Evolutionary conservation across 2,113 vertebrate species (phyloP).

Genomic region (Ictidomys tridecemlineatus): DNA sequence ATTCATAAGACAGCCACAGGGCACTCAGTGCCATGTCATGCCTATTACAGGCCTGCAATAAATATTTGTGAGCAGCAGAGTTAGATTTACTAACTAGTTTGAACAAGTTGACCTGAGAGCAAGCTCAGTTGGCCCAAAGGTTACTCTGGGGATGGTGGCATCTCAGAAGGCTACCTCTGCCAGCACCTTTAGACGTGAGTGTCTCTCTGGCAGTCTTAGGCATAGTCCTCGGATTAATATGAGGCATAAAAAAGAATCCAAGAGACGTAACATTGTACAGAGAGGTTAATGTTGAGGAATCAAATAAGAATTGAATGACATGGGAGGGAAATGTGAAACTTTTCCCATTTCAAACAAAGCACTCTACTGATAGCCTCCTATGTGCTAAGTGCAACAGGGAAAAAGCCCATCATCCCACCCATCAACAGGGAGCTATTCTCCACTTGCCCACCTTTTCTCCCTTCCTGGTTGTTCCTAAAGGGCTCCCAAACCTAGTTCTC

Average conservation of each 20-base stretch:
- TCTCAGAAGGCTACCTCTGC: background rate
- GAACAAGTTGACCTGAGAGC: conserved; percentile 55
- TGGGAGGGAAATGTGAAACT: conserved; percentile 23
- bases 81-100: conserved; percentile 52
- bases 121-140: conserved; percentile 31
- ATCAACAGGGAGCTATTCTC: background rate
- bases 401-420: background rate
- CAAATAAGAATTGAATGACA: background rate
- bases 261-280: background rate
- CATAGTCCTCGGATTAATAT: background rate
- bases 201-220: background rate
- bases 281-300: background rate
- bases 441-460: background rate
- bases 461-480: background rate
- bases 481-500: background rate
- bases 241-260: background rate
- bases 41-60: background rate
- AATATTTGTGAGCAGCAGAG: background rate
- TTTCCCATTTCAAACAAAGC: background rate
- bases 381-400: background rate
- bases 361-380: background rate
- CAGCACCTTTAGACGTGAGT: background rate
- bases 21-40: background rate
- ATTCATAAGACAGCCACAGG: background rate
- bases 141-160: conserved; percentile 34